Evolutionary conservation across 2,888 invertebrate species (phyloP), one percentile per base, ranked within the genome.

Genomic region (Holacanthella duospinosa): DNA sequence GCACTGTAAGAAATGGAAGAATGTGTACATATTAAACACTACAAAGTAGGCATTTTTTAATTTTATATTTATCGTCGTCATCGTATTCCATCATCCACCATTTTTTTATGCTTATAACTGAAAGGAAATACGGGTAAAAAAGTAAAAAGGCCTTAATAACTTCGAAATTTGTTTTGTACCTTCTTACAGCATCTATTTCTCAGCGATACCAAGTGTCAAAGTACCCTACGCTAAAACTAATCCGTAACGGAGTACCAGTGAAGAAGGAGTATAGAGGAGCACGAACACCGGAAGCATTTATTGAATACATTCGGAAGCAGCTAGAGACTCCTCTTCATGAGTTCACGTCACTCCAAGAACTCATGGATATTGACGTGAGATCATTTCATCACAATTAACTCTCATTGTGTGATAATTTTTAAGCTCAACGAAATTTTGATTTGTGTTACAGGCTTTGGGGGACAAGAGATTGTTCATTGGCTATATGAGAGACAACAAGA

Each of bases 141-240:
- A 12, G 16, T 43, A 12, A 16, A 16, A 12, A 16, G 16, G 43
- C 16, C 43, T 43, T 43, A 43, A 12, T 43, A 43, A 43, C 54
- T 16, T 9, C 21, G 21, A 54, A 54, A 16, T 19, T 19, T 54
- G 12, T 27, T n/a, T n/a, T n/a, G n/a, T n/a, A n/a, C n/a, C n/a
- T n/a, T 48, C 25, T 44, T 59, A 29, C 75, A 86, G 86, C 80
- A 66, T 80, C 84, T 25, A 82, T 97, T 63, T 89, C 96, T 1
- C 85, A 88, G 3, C 84, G 91, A 73, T 99, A 93, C 79, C 94
- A 95, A 75, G 95, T 99, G 64, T 89, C 88, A 63, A 99, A 99
- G 80, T 99, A 99, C 80, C 99, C 99, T 4, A 99, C 99, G 3
- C 79, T 99, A 63, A 99, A 99, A 80, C 79, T 97, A 25, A 89